These are phyloP conservation scores for Platycercus adscitus DNA, from an alignment of 2,113 vertebrate species.

Conservation along the genomic window DNA sequence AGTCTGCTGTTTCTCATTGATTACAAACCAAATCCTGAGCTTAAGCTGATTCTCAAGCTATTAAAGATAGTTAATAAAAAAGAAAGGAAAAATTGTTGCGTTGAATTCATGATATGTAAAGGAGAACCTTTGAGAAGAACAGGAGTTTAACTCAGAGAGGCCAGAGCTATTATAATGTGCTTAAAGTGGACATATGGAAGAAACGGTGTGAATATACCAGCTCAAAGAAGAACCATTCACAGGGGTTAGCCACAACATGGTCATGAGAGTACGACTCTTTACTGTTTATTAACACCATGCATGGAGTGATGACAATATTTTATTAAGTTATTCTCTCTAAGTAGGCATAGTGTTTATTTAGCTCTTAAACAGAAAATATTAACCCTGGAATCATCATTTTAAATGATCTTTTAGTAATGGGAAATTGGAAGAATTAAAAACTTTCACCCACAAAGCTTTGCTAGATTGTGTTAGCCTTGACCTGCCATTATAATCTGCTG, in stretches of 20 bases:
- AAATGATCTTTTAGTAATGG: not conserved
- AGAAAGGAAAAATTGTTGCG: not conserved
- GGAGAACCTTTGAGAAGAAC: not conserved
- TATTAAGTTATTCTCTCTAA: not conserved
- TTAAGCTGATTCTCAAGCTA: not conserved
- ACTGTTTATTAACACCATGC: not conserved
- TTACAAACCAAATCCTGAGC: conserved; percentile 4
- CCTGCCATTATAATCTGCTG: not conserved
- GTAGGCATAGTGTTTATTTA: not conserved
- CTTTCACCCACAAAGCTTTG: not conserved
- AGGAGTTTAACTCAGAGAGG: not conserved
- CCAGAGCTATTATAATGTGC: not conserved
- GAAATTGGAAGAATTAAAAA: conserved; percentile 4
- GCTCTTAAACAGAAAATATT: not conserved
- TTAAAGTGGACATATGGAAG: not conserved
- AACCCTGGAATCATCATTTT: not conserved
- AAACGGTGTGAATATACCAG: not conserved
- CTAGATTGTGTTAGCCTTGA: conserved; percentile 25
- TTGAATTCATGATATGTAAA: not conserved
- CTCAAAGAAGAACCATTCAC: not conserved
- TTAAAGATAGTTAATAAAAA: not conserved
- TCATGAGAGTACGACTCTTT: not conserved
- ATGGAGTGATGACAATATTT: not conserved
- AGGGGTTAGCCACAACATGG: not conserved
- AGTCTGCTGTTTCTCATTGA: conserved; percentile 15